Conservation (phyloP, 2,113 vertebrate species). For the Zapus hudsonius region DNA sequence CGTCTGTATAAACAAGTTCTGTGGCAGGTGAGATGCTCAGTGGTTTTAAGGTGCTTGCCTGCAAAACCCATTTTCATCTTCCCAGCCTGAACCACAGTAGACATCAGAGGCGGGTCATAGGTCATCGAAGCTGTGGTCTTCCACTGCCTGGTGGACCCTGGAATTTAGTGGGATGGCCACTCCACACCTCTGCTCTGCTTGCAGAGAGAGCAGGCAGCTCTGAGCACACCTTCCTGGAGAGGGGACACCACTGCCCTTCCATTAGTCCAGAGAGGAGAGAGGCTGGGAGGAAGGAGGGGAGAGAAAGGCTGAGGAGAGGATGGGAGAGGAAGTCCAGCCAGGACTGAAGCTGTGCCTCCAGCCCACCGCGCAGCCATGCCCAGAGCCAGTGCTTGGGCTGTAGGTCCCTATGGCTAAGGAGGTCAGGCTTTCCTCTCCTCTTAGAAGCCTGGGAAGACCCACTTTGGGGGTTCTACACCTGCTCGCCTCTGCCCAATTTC, state of each 20-base stretch:
- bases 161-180: background rate
- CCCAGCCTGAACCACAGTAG: background rate
- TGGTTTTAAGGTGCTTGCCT: too few relatives aligned
- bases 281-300: background rate
- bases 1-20: background rate
- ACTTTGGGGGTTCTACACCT: background rate
- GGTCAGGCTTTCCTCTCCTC: too few relatives aligned
- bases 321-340: background rate
- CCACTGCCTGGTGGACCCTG: background rate
- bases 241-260: background rate
- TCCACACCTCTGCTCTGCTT: background rate
- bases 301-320: too few relatives aligned
- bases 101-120: background rate
- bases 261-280: background rate
- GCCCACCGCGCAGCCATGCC: background rate
- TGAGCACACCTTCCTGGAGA: background rate
- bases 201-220: background rate
- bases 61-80: background rate
- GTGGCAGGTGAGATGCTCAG: too few relatives aligned
- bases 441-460: background rate
- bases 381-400: background rate
- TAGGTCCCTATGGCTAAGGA: too few relatives aligned
- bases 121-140: background rate
- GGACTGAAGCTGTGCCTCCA: background rate
- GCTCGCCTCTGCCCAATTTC: background rate